Evolutionary conservation across 2,113 vertebrate species (phyloP).

Genomic region (Madoqua kirkii): DNA sequence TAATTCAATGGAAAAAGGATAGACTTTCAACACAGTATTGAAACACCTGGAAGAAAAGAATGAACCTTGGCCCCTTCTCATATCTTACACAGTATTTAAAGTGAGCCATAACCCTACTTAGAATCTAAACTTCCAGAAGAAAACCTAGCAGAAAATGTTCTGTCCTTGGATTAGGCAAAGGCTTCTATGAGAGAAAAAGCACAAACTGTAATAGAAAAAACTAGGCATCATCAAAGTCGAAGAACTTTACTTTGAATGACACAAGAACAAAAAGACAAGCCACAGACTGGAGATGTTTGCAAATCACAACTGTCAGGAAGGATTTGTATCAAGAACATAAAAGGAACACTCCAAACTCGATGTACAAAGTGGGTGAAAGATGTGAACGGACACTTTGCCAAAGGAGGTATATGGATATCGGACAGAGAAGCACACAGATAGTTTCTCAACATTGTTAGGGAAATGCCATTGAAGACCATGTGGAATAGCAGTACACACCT

Average conservation of each 20-base stretch:
- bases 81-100: not conserved
- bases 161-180: not conserved
- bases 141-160: not conserved
- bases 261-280: not conserved
- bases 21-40: not conserved
- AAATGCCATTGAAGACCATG: not conserved
- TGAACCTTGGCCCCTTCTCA: not conserved
- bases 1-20: not conserved
- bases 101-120: not conserved
- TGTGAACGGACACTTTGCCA: not conserved
- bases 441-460: not conserved
- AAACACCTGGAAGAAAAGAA: not conserved
- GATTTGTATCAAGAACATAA: not conserved
- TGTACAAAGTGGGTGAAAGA: not conserved
- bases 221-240: not conserved
- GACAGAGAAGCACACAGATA: not conserved
- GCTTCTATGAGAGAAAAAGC: not conserved
- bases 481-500: too few relatives aligned
- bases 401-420: not conserved
- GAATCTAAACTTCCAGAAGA: not conserved
- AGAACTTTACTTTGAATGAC: not conserved
- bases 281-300: not conserved
- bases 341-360: not conserved
- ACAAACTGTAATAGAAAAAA: not conserved
- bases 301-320: not conserved